These are phyloP conservation scores for Leucoma salicis DNA, from an alignment of 2,888 invertebrate genomes.

Conservation along the genomic window DNA sequence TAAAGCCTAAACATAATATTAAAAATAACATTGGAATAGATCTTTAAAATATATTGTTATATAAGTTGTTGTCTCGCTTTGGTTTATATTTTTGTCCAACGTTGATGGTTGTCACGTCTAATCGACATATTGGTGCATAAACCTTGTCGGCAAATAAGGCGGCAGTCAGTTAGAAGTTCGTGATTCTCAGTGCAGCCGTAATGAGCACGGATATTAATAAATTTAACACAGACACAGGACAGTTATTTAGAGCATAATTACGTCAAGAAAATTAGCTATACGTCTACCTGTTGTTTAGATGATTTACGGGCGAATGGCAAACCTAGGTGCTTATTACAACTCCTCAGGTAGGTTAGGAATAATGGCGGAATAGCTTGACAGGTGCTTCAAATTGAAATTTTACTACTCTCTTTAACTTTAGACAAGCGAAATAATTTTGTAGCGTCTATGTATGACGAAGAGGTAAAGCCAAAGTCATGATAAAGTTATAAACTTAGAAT, in stretches of 20 bases:
- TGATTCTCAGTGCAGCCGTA: constrained; percentile 59
- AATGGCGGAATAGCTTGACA: not conserved
- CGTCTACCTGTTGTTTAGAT: constrained; percentile 34
- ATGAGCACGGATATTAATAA: constrained; percentile 67
- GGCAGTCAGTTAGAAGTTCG: constrained; percentile 73
- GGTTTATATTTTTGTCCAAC: constrained; percentile 9
- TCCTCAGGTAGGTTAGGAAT: not conserved
- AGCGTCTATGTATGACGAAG: no score
- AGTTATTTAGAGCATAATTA: constrained; percentile 68
- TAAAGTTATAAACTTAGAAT: no score
- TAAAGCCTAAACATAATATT: no score
- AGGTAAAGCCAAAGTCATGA: no score
- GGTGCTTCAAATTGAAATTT: not conserved
- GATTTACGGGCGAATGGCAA: constrained; percentile 29
- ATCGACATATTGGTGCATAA: constrained; percentile 28
- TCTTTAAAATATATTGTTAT: no score
- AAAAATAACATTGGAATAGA: no score
- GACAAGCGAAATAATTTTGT: no score
- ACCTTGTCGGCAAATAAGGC: constrained; percentile 74
- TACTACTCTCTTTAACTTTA: no score
- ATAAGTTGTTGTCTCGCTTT: no score
- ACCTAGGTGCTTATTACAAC: constrained; percentile 4
- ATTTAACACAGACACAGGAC: constrained; percentile 55
- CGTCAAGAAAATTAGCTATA: constrained; percentile 42
- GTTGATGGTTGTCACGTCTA: constrained; percentile 33